Conservation (phyloP, 2,888 invertebrate species). For the Sipha maydis region DNA sequence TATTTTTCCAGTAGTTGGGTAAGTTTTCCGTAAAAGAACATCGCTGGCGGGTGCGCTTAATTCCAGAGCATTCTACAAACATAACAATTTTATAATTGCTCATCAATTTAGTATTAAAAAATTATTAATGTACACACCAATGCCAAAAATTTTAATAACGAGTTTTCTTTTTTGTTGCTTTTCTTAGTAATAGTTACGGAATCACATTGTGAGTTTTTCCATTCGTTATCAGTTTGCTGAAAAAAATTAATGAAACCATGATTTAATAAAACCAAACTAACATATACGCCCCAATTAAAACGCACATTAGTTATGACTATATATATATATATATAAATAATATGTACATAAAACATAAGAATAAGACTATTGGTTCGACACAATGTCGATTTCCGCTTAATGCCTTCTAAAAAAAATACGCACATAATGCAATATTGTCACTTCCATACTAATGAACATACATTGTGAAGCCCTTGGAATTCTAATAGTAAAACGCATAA, state of each 20-base stretch:
- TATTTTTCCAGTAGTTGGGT: neutral
- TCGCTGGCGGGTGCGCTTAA: conserved; percentile 91
- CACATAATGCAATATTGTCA: conserved; percentile 19
- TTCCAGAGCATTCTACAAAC: conserved; percentile 87
- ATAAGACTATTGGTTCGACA: neutral
- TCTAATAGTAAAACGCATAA: conserved; percentile 18
- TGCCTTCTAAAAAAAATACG: neutral
- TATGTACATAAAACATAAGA: neutral
- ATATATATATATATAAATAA: neutral
- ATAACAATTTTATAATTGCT: conserved; percentile 64
- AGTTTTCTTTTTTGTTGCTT: conserved; percentile 68
- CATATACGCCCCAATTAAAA: neutral
- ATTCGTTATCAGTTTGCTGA: conserved; percentile 60
- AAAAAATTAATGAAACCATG: conserved; percentile 38
- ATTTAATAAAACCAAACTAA: neutral
- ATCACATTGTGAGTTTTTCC: conserved; percentile 48
- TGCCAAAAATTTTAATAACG: conserved; percentile 76
- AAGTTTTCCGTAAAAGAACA: conserved; percentile 73
- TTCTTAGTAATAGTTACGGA: conserved; percentile 59
- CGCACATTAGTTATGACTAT: neutral
- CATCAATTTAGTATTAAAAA: no score
- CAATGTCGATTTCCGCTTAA: conserved; percentile 13
- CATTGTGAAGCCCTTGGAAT: conserved; percentile 50
- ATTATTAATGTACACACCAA: conserved; percentile 66
- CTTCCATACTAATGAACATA: conserved; percentile 48